Conservation (phyloP, 2,888 invertebrate genomes). For the Lampropteryx suffumata region DNA sequence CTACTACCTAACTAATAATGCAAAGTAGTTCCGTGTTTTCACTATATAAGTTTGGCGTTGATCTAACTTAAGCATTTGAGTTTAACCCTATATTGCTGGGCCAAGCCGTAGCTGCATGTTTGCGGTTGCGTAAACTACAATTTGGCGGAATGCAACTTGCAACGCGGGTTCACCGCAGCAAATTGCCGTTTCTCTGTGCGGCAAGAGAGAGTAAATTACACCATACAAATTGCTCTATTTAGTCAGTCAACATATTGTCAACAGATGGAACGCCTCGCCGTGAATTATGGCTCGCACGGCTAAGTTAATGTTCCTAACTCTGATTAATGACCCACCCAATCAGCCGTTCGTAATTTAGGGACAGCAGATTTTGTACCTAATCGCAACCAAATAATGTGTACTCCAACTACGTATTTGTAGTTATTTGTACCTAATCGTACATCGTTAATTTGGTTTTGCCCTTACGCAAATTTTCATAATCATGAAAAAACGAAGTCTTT, state of each 20-base stretch:
- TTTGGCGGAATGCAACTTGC: constrained; percentile 31
- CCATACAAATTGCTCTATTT: constrained; percentile 28
- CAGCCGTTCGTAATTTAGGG: constrained; percentile 14
- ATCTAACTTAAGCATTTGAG: constrained; percentile 4
- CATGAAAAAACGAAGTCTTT: neutral
- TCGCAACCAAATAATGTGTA: neutral
- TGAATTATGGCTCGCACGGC: constrained; percentile 34
- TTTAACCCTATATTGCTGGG: constrained; percentile 28
- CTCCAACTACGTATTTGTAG: neutral
- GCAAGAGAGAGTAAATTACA: constrained; percentile 32
- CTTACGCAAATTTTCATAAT: no score
- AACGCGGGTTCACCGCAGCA: constrained; percentile 45
- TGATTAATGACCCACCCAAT: constrained; percentile 35
- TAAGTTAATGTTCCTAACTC: constrained; percentile 39
- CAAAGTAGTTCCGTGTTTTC: constrained; percentile 3
- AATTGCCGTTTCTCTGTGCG: constrained; percentile 33
- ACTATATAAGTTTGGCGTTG: constrained; percentile 3
- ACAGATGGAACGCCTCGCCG: constrained; percentile 28
- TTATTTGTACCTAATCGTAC: neutral
- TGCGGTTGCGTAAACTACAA: constrained; percentile 49
- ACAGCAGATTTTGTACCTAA: constrained; percentile 9
- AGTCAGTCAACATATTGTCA: constrained; percentile 29
- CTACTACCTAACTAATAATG: neutral
- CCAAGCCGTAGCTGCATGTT: constrained; percentile 17
- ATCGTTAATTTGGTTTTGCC: no score